Conservation (phyloP, 2,888 invertebrate genomes). For the Tridacna crocea region DNA sequence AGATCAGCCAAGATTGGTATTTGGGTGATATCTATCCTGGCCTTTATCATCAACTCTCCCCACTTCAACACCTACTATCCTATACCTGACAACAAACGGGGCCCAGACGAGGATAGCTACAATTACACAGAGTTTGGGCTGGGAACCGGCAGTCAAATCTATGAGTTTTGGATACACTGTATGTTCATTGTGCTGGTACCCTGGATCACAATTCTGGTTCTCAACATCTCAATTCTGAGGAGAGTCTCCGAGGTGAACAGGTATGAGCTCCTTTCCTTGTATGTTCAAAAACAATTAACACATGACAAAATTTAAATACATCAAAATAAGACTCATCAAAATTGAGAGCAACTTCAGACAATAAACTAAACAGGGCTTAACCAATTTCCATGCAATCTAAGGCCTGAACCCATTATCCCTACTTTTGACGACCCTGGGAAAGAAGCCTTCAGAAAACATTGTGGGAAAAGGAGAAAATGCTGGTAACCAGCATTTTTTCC, state of each 20-base stretch:
- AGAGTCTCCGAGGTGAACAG: conserved; percentile 63
- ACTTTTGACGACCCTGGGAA: too few relatives aligned
- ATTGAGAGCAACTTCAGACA: background rate
- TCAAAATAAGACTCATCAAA: background rate
- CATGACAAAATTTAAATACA: background rate
- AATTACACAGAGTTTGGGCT: conserved; percentile 64
- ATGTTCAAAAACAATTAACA: background rate
- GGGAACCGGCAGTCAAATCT: conserved; percentile 62
- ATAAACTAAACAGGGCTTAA: background rate
- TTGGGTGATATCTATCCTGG: conserved; percentile 59
- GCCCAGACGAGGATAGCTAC: conserved; percentile 46
- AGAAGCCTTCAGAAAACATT: too few relatives aligned
- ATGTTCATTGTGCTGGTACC: conserved; percentile 74
- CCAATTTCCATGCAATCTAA: background rate
- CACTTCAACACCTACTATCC: conserved; percentile 71
- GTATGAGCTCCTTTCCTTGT: conserved; percentile 34
- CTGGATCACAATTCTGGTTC: conserved; percentile 70
- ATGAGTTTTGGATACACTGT: conserved; percentile 78
- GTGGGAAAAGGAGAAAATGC: too few relatives aligned
- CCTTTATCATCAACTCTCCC: conserved; percentile 72
- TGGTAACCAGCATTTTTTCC: too few relatives aligned
- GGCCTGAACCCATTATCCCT: too few relatives aligned
- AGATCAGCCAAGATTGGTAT: conserved; percentile 65
- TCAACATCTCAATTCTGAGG: conserved; percentile 71
- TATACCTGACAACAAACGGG: conserved; percentile 41